Evolutionary conservation across 2,888 invertebrate species (phyloP), one percentile per base, ranked within the genome.

Genomic region (Chaetoderma sp.): DNA sequence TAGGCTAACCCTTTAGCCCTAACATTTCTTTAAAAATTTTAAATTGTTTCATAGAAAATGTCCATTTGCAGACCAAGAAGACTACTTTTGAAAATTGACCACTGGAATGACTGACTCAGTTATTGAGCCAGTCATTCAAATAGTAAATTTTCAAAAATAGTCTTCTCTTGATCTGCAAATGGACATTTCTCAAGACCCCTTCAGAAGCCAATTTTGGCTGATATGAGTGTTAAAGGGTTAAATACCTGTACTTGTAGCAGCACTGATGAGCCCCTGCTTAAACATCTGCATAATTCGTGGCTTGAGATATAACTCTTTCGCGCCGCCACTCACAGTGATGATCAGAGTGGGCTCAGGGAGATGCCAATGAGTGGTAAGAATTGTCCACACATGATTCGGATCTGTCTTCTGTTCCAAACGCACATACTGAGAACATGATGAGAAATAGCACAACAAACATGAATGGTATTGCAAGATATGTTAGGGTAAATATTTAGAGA

Each of bases 321-420:
- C 86, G 1, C 86, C 86, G n/a, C 86, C 86, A 13, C 85, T 86
- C 33, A 86, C 84, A 5, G 86, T 86, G 45, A 86, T 82, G 30
- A 86, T 73, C 8, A 86, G 74, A 60, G 83, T 81, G 0, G 86
- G 86, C 4, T 75, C 67, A 0, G 77, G 76, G 44, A 86, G 65
- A 16, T 80, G 70, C 85, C 85, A 86, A 45, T 80, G 67, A 25
- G 81, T 71, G 25, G 70, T 75, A 68, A 86, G 63, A 25, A 86
- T 67, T 4, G 68, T 73, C 83, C 82, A 84, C 1, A 86, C 68
- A 23, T 68, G 63, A 32, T 77, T 73, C 18, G 74, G 62, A 27
- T 75, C 64, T 10, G 79, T 78, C n/a, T 61, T 64, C 4, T 68
- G 64, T 13, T 74, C 76, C 21, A 83, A 64, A 5, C 85, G 72